Percentiles rank a stretch among this genome's conserved stretches.
Conservation (phyloP, 2,797 vertebrate species). For the Steatocranus sp. region DNA sequence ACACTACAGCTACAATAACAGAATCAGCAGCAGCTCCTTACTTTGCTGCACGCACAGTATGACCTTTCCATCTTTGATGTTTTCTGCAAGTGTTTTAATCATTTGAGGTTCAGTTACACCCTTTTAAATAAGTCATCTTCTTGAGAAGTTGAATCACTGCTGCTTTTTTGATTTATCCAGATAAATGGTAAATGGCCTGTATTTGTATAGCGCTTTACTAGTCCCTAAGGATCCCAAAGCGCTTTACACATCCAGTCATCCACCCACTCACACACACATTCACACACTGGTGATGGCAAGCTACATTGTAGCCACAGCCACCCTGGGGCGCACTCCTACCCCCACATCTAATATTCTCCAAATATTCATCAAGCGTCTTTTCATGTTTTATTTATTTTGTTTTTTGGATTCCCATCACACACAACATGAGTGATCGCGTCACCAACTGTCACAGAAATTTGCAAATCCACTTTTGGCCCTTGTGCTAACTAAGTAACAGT, state of each 20-base stretch:
- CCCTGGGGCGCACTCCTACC: too few species aligned
- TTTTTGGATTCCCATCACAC: neutral
- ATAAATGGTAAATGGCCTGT: too few species aligned
- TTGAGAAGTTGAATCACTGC: neutral
- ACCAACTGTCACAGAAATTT: neutral
- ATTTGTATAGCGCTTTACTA: too few species aligned
- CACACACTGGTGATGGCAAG: too few species aligned
- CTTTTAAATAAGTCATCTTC: neutral
- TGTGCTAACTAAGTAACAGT: neutral
- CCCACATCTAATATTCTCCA: neutral
- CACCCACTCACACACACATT: too few species aligned
- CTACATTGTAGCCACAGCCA: too few species aligned
- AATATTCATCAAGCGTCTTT: neutral
- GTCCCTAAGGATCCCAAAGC: too few species aligned
- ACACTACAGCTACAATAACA: neutral
- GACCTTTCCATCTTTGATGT: neutral
- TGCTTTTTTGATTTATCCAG: neutral
- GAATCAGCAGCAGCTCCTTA: neutral
- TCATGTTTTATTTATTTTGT: neutral
- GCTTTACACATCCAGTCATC: too few species aligned
- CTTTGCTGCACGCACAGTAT: neutral
- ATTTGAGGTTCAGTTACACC: neutral
- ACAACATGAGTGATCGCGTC: neutral
- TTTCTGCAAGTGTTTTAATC: neutral
- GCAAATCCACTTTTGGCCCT: neutral